phyloP scores from a whole-genome alignment of 2,113 vertebrate genomes.

The Electrona antarctica region DNA sequence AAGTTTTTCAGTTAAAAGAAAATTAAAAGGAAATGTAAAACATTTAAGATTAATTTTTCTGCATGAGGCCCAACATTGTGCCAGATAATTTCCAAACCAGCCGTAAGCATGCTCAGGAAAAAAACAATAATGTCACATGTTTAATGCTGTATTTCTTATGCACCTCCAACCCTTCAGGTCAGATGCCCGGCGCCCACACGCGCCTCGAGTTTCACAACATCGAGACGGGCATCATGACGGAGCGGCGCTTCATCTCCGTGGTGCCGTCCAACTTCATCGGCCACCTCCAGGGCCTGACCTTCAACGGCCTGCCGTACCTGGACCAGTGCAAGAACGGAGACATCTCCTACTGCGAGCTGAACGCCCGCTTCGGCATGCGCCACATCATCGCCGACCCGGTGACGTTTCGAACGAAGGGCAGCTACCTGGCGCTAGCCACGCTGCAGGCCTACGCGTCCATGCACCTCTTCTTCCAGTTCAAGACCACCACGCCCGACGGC shows the following conservation, averaged over 20 bases:
- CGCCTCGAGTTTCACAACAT: conserved; percentile 95
- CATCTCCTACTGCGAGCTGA: conserved; percentile 93
- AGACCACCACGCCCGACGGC: conserved; percentile 90
- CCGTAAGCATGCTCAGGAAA: no score
- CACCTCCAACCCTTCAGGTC: conserved; percentile 75
- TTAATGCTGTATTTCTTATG: no score
- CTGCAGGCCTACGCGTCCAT: conserved; percentile 92
- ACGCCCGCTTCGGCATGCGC: conserved; percentile 91
- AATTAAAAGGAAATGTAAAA: no score
- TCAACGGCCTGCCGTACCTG: conserved; percentile 91
- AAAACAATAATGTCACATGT: no score
- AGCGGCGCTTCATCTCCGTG: conserved; percentile 90
- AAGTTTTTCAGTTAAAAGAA: no score
- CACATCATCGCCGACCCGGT: conserved; percentile 92
- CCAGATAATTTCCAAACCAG: no score
- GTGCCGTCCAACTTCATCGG: conserved; percentile 95
- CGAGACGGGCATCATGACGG: conserved; percentile 95
- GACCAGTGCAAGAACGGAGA: conserved; percentile 95
- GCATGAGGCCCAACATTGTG: no score
- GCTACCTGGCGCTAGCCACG: conserved; percentile 89
- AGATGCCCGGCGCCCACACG: conserved; percentile 92
- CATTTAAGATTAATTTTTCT: no score
- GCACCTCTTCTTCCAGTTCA: conserved; percentile 98
- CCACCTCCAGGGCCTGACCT: conserved; percentile 88
- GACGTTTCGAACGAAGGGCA: conserved; percentile 88